Percentiles rank a stretch among this genome's conserved stretches.
Evolutionary conservation across 1,140 invertebrate genomes (phyloP).

Genomic region (Bombus vancouverensis): DNA sequence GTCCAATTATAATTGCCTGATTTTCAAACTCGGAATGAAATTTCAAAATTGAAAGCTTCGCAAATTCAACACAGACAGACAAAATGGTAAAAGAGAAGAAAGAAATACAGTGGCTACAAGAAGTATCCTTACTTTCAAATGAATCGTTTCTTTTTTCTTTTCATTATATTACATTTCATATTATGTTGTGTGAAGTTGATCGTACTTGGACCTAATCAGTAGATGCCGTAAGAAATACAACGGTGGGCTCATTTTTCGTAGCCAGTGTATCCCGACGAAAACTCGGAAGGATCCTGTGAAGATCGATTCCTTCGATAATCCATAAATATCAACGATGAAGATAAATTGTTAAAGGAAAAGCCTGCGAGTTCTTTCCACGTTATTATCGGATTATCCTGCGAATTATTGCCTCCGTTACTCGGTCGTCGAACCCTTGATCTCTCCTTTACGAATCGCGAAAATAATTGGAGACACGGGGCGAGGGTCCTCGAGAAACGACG

Average conservation of each 20-base stretch:
- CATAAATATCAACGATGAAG: slow-evolving; percentile 10
- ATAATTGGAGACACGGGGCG: slow-evolving; percentile 24
- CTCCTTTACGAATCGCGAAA: slow-evolving; percentile 30
- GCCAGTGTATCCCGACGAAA: not conserved
- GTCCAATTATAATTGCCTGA: too few species aligned
- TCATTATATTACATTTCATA: too few species aligned
- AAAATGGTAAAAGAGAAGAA: not conserved
- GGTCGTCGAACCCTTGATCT: slow-evolving; percentile 23
- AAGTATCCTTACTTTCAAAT: too few species aligned
- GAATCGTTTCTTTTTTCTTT: too few species aligned
- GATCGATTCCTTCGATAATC: slow-evolving; percentile 11
- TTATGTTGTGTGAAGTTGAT: not conserved
- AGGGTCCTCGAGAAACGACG: not conserved
- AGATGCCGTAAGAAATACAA: not conserved
- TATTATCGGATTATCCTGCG: slow-evolving; percentile 34
- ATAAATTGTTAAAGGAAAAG: slow-evolving; percentile 34
- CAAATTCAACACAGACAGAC: too few species aligned
- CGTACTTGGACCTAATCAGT: not conserved
- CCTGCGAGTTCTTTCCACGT: not conserved
- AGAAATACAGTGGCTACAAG: not conserved
- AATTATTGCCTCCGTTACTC: slow-evolving; percentile 25
- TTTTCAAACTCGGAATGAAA: not conserved
- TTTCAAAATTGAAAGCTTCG: not conserved
- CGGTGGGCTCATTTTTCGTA: not conserved
- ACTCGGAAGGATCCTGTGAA: not conserved